These are phyloP conservation scores for Thecophora atra DNA, from an alignment of 2,888 invertebrate genomes.

Conservation along the genomic window DNA sequence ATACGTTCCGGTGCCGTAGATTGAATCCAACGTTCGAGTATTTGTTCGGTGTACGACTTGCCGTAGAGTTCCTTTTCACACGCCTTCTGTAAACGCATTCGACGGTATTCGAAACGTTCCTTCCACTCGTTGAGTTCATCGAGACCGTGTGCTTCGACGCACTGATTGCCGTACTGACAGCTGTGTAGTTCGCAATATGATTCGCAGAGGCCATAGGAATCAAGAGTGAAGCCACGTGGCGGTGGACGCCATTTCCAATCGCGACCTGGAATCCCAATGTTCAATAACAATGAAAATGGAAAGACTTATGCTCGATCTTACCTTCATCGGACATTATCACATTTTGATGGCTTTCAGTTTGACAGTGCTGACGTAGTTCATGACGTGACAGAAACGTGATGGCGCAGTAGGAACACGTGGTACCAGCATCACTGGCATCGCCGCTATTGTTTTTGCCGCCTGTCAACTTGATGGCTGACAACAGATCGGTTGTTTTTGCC, in stretches of 20 bases:
- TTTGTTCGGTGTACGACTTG: slow-evolving; percentile 70
- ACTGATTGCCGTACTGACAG: slow-evolving; percentile 77
- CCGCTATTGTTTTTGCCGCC: slow-evolving; percentile 51
- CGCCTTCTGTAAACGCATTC: slow-evolving; percentile 72
- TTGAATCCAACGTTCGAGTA: slow-evolving; percentile 73
- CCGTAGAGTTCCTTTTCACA: slow-evolving; percentile 77
- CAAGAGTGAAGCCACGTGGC: slow-evolving; percentile 74
- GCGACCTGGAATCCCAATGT: slow-evolving; percentile 60
- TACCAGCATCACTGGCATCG: slow-evolving; percentile 52
- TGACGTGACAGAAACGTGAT: slow-evolving; percentile 69
- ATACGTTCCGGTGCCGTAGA: slow-evolving; percentile 72
- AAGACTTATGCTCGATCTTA: slow-evolving; percentile 37
- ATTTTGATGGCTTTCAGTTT: slow-evolving; percentile 72
- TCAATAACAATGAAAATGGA: not conserved
- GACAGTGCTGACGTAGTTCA: slow-evolving; percentile 71
- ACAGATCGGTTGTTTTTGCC: slow-evolving; percentile 56
- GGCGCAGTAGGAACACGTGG: slow-evolving; percentile 70
- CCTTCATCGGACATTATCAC: slow-evolving; percentile 77
- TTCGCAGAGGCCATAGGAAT: slow-evolving; percentile 73
- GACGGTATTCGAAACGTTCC: slow-evolving; percentile 74
- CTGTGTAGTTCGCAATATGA: slow-evolving; percentile 69
- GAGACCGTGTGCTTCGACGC: slow-evolving; percentile 78
- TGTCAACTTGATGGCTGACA: slow-evolving; percentile 59
- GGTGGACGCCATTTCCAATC: slow-evolving; percentile 77
- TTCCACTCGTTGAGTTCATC: slow-evolving; percentile 80